Conservation (phyloP, 2,797 vertebrate species). For the Eutrigla gurnardus region DNA sequence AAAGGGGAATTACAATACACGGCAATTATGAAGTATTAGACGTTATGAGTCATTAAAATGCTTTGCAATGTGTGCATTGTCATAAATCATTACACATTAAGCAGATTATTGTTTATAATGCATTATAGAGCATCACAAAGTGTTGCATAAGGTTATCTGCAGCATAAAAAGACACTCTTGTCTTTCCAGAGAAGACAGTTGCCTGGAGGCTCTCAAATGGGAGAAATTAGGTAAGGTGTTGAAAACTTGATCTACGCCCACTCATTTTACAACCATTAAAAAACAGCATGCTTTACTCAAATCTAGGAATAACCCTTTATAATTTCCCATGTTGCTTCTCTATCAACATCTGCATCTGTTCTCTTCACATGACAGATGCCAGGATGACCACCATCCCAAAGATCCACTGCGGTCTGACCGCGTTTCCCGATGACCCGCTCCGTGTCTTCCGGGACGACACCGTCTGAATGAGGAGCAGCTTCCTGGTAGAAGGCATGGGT, state of each 20-base stretch:
- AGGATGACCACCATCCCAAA: slow-evolving; percentile 22
- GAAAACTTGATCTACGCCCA: background rate
- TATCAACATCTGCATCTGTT: background rate
- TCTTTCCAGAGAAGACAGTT: background rate
- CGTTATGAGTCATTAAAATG: too few species aligned
- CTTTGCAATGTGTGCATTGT: too few species aligned
- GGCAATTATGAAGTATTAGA: too few species aligned
- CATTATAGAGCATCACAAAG: too few species aligned
- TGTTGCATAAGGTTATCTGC: too few species aligned
- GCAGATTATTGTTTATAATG: too few species aligned
- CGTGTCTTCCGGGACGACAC: fast-evolving
- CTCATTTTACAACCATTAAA: too few species aligned
- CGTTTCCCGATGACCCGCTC: fast-evolving
- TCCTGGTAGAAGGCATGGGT: slow-evolving; percentile 9
- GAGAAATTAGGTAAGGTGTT: background rate
- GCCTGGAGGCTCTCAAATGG: background rate
- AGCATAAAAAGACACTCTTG: background rate
- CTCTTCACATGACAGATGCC: slow-evolving; percentile 15
- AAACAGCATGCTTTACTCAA: too few species aligned
- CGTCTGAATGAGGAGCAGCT: fast-evolving
- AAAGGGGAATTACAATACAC: too few species aligned
- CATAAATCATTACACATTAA: too few species aligned
- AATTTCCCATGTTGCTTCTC: too few species aligned
- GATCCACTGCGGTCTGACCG: slow-evolving; percentile 24
- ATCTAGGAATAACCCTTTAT: too few species aligned